Evolutionary conservation across 2,797 vertebrate genomes (phyloP), one percentile per base, ranked within the genome.

Genomic region (Pipistrellus kuhlii): DNA sequence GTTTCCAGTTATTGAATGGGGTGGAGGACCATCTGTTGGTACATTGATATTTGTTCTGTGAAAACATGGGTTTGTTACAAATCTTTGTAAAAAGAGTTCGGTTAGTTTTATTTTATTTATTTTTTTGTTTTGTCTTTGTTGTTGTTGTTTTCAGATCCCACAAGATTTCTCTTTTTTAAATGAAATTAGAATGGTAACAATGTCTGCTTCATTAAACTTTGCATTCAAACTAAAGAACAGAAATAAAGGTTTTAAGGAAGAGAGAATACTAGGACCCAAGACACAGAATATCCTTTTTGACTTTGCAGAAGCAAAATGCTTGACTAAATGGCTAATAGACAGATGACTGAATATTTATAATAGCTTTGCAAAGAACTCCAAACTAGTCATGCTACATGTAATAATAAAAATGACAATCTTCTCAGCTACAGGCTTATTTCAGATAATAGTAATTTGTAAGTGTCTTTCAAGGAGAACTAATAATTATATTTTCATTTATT

Each of bases 401-500:
- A 84, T 85, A 87, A 88, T 78, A 10, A 85, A 95, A 95, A 77
- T 85, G 75, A 80, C 71, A 77, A 81, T 93, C 59, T 84, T 94
- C 96, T 95, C 64, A 91, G 76, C 48, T 87, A 82, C 14, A 64
- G 32, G 14, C 44, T 92, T 93, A 85, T 95, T 83, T 85, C 64
- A 87, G 90, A 90, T 95, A 95, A 78, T 59, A 94, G 27, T 94
- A 95, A 86, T 83, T 90, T 93, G 13, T 80, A 96, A 75, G 32
- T 94, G 41, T 25, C 59, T 95, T 92, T 96, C 64, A 92, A 94
- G 44, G 30, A 95, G 77, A 95, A 91, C 38, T 80, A 93, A 95
- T 87, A 85, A 96, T 95, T 94, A 78, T 64, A 94, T 91, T 95
- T 94, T 90, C 17, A 80, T 57, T 88, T 94, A 41, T 89, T 94